Evolutionary conservation across 1,140 invertebrate species (phyloP).

Genomic region (Drosophila triauraria): DNA sequence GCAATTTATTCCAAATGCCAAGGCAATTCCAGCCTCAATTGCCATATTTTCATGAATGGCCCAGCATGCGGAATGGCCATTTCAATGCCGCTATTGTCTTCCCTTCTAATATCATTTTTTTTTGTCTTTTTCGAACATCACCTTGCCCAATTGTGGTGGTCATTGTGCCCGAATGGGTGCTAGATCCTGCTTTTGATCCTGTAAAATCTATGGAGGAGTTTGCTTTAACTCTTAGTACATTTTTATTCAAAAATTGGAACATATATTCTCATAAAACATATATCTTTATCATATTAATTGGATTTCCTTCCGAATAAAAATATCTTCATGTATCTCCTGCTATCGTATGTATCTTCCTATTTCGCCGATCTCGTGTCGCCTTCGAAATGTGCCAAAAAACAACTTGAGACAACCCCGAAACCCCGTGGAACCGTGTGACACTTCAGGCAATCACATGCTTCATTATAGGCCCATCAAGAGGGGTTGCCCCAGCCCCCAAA

Average conservation of each 20-base stretch:
- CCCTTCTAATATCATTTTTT: conserved; percentile 31
- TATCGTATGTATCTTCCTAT: conserved; percentile 1
- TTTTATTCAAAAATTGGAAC: not conserved
- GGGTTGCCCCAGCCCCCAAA: not conserved
- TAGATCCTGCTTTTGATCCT: not conserved
- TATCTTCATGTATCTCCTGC: not conserved
- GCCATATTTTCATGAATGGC: conserved; percentile 66
- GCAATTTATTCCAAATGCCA: conserved; percentile 81
- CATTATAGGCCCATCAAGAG: conserved; percentile 74
- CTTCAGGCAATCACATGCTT: conserved; percentile 78
- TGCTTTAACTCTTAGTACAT: not conserved
- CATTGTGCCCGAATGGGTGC: conserved; percentile 36
- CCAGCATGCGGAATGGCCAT: conserved; percentile 50
- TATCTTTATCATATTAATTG: not conserved
- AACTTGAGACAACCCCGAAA: conserved; percentile 21
- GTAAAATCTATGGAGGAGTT: not conserved
- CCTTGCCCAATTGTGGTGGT: conserved; percentile 49
- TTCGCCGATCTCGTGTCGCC: conserved; percentile 3
- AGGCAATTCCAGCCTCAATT: conserved; percentile 64
- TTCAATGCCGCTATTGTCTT: conserved; percentile 27
- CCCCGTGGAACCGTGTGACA: conserved; percentile 41
- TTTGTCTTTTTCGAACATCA: conserved; percentile 40
- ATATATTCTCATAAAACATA: too few species aligned
- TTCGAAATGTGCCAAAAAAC: conserved; percentile 36
- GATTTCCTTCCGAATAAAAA: not conserved